phyloP scores from a whole-genome alignment of 2,113 vertebrate species.

The Rutilus rutilus region DNA sequence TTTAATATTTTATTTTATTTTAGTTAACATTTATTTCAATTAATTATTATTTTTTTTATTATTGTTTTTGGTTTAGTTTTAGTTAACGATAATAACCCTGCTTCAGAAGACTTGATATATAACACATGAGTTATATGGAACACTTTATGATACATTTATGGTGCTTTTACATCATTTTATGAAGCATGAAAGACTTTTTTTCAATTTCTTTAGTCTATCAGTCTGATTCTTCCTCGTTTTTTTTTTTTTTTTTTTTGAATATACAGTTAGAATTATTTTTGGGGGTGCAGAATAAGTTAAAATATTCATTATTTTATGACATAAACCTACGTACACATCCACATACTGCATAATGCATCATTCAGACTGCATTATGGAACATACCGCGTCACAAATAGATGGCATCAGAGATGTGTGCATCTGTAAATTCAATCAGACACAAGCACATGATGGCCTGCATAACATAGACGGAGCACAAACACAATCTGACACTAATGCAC shows the following conservation, averaged over 20 bases:
- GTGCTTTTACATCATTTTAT: neutral
- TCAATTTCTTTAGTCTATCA: neutral
- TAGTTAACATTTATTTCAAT: too few relatives aligned
- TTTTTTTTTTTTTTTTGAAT: neutral
- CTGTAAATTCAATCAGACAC: conserved; percentile 4
- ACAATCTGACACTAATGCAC: conserved; percentile 44
- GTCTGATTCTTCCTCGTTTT: neutral
- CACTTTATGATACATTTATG: neutral
- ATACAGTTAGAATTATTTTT: neutral
- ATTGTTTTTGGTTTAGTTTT: too few relatives aligned
- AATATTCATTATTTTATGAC: neutral
- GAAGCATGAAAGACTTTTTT: neutral
- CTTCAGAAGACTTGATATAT: neutral
- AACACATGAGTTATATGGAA: neutral
- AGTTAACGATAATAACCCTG: too few relatives aligned
- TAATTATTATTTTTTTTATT: too few relatives aligned
- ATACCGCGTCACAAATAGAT: neutral
- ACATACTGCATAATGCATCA: neutral
- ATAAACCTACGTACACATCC: neutral
- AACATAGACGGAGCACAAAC: conserved; percentile 34
- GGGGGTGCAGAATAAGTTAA: neutral
- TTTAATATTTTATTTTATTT: too few relatives aligned
- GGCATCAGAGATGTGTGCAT: conserved; percentile 14
- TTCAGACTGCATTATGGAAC: conserved; percentile 23
- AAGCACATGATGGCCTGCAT: conserved; percentile 30